A percentile compares a stretch with the other conserved stretches of the same genome.
Conservation (phyloP, 2,888 invertebrate genomes). For the Papilio elwesi region DNA sequence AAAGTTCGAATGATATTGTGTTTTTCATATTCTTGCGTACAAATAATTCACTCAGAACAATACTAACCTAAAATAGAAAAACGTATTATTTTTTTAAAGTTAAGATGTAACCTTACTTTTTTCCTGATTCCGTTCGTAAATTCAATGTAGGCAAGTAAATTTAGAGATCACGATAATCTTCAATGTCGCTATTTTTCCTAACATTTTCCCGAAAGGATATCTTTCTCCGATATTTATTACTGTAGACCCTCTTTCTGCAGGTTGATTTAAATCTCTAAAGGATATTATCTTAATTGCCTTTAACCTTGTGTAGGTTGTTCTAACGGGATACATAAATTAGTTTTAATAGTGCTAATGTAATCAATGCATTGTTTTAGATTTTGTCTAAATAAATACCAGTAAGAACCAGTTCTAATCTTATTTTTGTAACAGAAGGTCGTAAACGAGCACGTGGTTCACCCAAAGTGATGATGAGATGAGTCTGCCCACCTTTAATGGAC, state of each 20-base stretch:
- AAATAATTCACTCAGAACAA: no score
- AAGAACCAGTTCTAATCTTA: no score
- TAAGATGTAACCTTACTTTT: constrained; percentile 11
- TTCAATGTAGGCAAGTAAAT: constrained; percentile 36
- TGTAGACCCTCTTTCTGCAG: constrained; percentile 34
- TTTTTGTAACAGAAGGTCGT: no score
- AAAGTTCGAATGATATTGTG: no score
- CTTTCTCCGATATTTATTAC: constrained; percentile 38
- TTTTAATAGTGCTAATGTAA: constrained; percentile 7
- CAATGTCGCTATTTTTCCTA: constrained; percentile 30
- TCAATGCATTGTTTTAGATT: background rate
- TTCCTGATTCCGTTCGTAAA: constrained; percentile 15
- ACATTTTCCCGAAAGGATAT: constrained; percentile 35
- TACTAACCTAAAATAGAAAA: background rate
- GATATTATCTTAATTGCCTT: constrained; percentile 40
- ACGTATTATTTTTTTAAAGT: background rate
- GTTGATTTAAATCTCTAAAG: constrained; percentile 37
- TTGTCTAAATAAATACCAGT: no score
- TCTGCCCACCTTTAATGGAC: no score
- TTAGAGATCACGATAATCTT: constrained; percentile 37
- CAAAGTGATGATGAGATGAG: no score
- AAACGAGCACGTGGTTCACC: no score
- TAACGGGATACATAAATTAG: constrained; percentile 9
- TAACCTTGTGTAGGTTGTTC: constrained; percentile 13
- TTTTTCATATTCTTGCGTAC: no score